phyloP scores from a whole-genome alignment of 2,797 vertebrate species.

The Characodon lateralis region DNA sequence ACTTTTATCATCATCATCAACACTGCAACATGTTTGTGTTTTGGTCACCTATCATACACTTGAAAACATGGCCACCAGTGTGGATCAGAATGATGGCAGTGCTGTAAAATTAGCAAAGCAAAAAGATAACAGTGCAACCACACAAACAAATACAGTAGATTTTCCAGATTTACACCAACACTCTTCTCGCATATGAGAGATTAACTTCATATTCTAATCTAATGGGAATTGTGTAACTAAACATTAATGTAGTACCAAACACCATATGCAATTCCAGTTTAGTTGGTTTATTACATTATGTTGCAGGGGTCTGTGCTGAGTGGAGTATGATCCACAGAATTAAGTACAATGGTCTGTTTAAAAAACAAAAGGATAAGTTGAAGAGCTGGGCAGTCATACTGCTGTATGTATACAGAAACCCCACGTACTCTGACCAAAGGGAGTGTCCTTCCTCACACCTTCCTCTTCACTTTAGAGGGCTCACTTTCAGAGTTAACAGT shows the following conservation, averaged over 20 bases:
- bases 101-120: too few relatives aligned
- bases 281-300: neutral
- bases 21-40: slow-evolving; percentile 11
- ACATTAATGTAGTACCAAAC: neutral
- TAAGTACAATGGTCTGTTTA: neutral
- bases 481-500: slow-evolving; percentile 20
- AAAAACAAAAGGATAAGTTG: slow-evolving; percentile 6
- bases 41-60: neutral
- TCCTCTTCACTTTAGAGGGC: slow-evolving; percentile 42
- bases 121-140: neutral
- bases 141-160: neutral
- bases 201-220: neutral
- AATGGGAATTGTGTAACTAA: neutral
- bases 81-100: neutral
- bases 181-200: neutral
- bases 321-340: slow-evolving; percentile 12
- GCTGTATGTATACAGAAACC: slow-evolving; percentile 22
- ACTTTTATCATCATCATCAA: slow-evolving; percentile 11
- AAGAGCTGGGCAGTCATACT: slow-evolving; percentile 6
- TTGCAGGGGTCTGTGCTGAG: neutral
- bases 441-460: slow-evolving; percentile 66
- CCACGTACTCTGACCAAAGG: slow-evolving; percentile 46
- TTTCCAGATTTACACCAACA: neutral
- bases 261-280: neutral
- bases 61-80: neutral